Percentiles rank a stretch among this genome's conserved stretches.
Conservation (phyloP, 2,888 invertebrate species). For the Tetanocera ferruginea region DNA sequence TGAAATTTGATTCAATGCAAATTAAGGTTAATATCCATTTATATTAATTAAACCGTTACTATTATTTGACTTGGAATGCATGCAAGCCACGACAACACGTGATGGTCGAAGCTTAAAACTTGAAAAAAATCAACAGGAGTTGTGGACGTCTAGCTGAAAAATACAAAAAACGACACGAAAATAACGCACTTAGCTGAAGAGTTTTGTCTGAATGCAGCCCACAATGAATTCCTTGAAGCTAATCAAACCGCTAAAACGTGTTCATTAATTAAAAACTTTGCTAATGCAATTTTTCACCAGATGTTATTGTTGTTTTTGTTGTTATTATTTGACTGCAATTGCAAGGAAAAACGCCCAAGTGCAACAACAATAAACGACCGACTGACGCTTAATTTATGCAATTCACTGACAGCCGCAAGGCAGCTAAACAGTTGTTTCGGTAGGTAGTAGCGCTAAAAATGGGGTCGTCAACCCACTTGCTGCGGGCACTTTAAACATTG, state of each 20-base stretch:
- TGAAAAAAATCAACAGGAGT: not conserved
- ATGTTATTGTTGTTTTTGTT: not conserved
- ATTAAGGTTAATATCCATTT: not conserved
- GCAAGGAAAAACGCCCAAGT: slow-evolving; percentile 23
- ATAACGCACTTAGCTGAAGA: not conserved
- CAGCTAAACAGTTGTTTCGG: too few species aligned
- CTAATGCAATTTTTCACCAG: not conserved
- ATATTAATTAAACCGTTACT: slow-evolving; percentile 20
- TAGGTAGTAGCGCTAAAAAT: too few species aligned
- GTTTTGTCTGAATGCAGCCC: not conserved
- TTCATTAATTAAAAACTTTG: slow-evolving; percentile 47
- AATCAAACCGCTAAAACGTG: slow-evolving; percentile 46
- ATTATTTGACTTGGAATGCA: not conserved
- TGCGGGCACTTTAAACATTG: not conserved
- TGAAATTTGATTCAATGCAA: too few species aligned
- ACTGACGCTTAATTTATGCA: slow-evolving; percentile 35
- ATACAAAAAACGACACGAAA: not conserved
- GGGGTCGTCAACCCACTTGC: too few species aligned
- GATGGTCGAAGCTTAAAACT: not conserved
- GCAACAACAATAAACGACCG: slow-evolving; percentile 22
- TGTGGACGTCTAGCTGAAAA: not conserved
- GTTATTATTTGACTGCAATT: slow-evolving; percentile 3
- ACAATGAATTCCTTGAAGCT: slow-evolving; percentile 39
- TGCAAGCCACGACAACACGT: not conserved
- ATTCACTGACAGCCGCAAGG: not conserved